Evolutionary conservation across 2,888 invertebrate genomes (phyloP), one percentile per base, ranked within the genome.

Genomic region (Leucophenga maculata): DNA sequence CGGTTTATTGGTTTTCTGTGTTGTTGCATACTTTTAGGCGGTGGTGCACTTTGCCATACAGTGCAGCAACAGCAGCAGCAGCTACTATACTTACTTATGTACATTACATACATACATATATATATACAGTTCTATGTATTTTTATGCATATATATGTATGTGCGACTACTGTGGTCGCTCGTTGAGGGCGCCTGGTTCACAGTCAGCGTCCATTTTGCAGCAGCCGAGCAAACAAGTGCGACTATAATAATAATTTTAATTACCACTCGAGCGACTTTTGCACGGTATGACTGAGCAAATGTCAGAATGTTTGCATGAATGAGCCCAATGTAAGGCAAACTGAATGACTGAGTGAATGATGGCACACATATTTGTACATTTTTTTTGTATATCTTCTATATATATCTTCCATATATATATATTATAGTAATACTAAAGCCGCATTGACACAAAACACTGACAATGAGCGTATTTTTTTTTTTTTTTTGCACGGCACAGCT

Each of bases 221-320:
- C 22, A 8, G 62, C 62, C 22, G 22, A 22, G 48, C 72, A 70
- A 74, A 74, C 67, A 74, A 70, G 66, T 68, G 70, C 60, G 72
- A 70, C 67, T 67, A 67, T 70, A 67, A 72, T 72, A 72, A 76
- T 83, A 82, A 82, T 83, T 82, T 81, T 85, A 85, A 83, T 83
- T 85, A 85, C 80, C 82, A 76, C 83, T 84, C 69, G 72, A 69
- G 74, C 64, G 72, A 67, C 72, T 72, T 72, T 67, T 67, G 72
- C 72, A 71, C 69, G 14, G 50, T 13, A 46, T 48, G 26, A 64
- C 14, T 46, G 48, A 46, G 48, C 44, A 44, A 60, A 39, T 60
- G 60, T 9, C 6, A 20, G 22, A 64, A 46, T 64, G 48, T 6
- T 20, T 32, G 46, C 46, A 64, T 68, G 59, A 50, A 67, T 65